Percentiles rank a stretch among this genome's conserved stretches.
Evolutionary conservation across 2,797 vertebrate genomes (phyloP).

Genomic region (Percopsis omiscomaycus): DNA sequence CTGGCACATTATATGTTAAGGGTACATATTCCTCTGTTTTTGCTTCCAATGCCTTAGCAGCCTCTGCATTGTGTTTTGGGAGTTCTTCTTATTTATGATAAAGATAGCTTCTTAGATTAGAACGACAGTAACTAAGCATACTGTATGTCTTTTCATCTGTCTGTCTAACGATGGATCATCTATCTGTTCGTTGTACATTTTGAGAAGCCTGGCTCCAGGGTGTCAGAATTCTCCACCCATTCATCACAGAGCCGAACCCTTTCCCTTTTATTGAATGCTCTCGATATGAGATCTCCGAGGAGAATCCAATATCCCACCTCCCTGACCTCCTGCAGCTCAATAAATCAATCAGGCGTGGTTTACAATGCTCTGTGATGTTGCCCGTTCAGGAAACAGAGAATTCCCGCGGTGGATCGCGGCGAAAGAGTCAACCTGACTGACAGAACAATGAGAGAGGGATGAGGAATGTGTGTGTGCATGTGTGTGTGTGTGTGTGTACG

Average conservation of each 20-base stretch:
- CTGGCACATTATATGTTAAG: no score
- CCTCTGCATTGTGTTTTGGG: not conserved
- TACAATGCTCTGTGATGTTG: conserved; percentile 45
- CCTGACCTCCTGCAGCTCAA: conserved; percentile 55
- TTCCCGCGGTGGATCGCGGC: conserved; percentile 47
- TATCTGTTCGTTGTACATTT: conserved; percentile 27
- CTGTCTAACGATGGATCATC: conserved; percentile 2
- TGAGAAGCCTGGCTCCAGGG: conserved; percentile 16
- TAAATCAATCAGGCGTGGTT: conserved; percentile 71
- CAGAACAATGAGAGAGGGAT: conserved; percentile 60
- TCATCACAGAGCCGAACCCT: conserved; percentile 40
- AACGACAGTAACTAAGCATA: conserved; percentile 15
- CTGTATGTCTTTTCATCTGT: not conserved
- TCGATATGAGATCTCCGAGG: conserved; percentile 57
- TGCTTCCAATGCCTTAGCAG: no score
- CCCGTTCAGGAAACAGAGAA: conserved; percentile 48
- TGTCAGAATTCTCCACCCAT: conserved; percentile 47
- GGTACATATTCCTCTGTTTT: no score
- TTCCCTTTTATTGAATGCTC: conserved; percentile 46
- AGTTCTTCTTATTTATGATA: conserved; percentile 10
- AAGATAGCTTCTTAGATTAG: conserved; percentile 13
- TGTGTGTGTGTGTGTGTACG: conserved; percentile 27
- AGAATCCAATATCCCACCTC: conserved; percentile 66
- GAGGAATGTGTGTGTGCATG: conserved; percentile 22
- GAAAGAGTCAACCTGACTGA: conserved; percentile 59